These are phyloP conservation scores for Octodon degus DNA, from an alignment of 2,113 vertebrate genomes.

Conservation along the genomic window DNA sequence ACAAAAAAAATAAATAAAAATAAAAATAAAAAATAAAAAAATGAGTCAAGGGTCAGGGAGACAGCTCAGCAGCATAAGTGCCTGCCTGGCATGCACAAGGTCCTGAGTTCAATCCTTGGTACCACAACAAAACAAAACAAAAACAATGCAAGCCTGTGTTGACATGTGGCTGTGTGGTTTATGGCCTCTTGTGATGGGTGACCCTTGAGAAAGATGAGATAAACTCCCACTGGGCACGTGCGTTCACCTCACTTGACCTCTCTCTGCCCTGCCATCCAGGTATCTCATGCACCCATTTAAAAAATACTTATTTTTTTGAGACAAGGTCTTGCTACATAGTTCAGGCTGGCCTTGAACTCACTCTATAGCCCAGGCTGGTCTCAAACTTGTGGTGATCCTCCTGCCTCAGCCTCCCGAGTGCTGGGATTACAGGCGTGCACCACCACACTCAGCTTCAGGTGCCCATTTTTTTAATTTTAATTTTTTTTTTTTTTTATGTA, in stretches of 20 bases:
- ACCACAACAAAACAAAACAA: background rate
- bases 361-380: background rate
- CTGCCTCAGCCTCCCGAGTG: background rate
- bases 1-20: no score
- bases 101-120: no score
- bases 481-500: no score
- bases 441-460: background rate
- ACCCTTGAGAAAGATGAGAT: background rate
- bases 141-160: background rate
- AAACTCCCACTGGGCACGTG: rapidly evolving
- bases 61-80: no score
- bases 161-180: background rate
- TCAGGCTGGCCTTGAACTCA: background rate
- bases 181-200: rapidly evolving
- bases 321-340: background rate
- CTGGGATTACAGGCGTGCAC: background rate
- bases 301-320: background rate
- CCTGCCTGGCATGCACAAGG: no score
- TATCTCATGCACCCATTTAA: background rate
- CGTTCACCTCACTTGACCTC: background rate
- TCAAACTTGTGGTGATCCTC: background rate
- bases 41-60: background rate
- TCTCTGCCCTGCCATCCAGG: no score
- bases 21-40: background rate
- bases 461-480: no score